phyloP scores from a whole-genome alignment of 2,797 vertebrate species.

The Chelon labrosus region DNA sequence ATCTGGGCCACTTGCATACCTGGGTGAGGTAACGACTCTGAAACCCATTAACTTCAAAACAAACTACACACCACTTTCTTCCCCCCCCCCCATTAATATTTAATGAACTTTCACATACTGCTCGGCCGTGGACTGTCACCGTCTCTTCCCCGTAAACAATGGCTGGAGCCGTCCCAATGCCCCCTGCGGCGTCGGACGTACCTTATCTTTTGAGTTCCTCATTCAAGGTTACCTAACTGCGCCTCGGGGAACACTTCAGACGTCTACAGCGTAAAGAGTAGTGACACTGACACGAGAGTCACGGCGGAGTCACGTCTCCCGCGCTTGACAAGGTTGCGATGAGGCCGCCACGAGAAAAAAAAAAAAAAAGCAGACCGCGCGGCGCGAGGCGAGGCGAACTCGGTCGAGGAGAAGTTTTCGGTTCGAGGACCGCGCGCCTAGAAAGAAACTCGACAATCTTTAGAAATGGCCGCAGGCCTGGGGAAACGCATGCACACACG shows the following conservation, averaged over 20 bases:
- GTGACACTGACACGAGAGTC: slow-evolving; percentile 67
- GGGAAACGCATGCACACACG: slow-evolving; percentile 10
- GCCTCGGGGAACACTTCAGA: slow-evolving; percentile 58
- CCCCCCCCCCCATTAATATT: slow-evolving; percentile 10
- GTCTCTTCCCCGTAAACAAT: slow-evolving; percentile 38
- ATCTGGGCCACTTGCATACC: too few relatives aligned
- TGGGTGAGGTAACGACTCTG: neutral
- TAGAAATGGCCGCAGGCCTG: slow-evolving; percentile 32
- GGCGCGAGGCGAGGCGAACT: too few relatives aligned
- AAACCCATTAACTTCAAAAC: neutral
- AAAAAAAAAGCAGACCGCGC: neutral
- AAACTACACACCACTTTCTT: neutral
- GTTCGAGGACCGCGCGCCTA: slow-evolving; percentile 14
- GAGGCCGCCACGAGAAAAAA: slow-evolving; percentile 31
- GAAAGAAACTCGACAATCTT: slow-evolving; percentile 31
- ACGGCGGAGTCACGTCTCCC: slow-evolving; percentile 50
- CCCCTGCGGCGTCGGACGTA: slow-evolving; percentile 43
- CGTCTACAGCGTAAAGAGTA: slow-evolving; percentile 53
- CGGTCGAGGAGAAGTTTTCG: slow-evolving; percentile 1
- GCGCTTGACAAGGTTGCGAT: slow-evolving; percentile 58
- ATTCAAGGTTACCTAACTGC: slow-evolving; percentile 65
- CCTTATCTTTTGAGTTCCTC: slow-evolving; percentile 52
- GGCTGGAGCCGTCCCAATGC: slow-evolving; percentile 46
- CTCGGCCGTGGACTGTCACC: slow-evolving; percentile 12
- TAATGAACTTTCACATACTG: slow-evolving; percentile 18